These are phyloP conservation scores for Dioctria rufipes DNA, from an alignment of 2,888 invertebrate genomes.

Conservation along the genomic window DNA sequence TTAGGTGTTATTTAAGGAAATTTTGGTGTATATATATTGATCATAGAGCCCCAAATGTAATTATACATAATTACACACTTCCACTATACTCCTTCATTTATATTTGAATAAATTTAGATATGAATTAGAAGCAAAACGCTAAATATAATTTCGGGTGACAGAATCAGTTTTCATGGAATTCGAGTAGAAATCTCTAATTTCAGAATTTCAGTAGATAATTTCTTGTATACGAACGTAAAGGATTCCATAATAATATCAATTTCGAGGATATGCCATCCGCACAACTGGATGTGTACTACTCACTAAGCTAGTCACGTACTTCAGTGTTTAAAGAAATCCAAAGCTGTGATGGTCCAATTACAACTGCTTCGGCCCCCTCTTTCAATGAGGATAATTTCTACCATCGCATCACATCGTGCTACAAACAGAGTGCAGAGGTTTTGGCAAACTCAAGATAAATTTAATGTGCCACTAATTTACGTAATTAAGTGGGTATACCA, in stretches of 20 bases:
- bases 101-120: conserved; percentile 41
- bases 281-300: conserved; percentile 17
- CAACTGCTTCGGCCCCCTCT: conserved; percentile 16
- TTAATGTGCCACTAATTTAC: conserved; percentile 52
- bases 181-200: conserved; percentile 11
- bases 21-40: no score
- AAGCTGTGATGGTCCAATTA: conserved; percentile 49
- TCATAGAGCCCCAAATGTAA: no score
- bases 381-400: background rate
- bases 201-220: conserved; percentile 15
- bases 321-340: conserved; percentile 49
- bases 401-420: background rate
- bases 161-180: conserved; percentile 14
- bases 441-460: conserved; percentile 48
- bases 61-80: no score
- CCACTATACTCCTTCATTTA: background rate
- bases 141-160: conserved; percentile 4
- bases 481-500: conserved; percentile 47
- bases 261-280: conserved; percentile 40
- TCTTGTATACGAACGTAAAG: conserved; percentile 21
- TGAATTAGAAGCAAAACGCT: conserved; percentile 31
- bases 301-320: conserved; percentile 44
- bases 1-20: no score
- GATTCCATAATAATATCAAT: conserved; percentile 5
- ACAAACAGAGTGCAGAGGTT: conserved; percentile 34